Conservation (phyloP, 2,113 vertebrate species). For the Otus sunia region DNA sequence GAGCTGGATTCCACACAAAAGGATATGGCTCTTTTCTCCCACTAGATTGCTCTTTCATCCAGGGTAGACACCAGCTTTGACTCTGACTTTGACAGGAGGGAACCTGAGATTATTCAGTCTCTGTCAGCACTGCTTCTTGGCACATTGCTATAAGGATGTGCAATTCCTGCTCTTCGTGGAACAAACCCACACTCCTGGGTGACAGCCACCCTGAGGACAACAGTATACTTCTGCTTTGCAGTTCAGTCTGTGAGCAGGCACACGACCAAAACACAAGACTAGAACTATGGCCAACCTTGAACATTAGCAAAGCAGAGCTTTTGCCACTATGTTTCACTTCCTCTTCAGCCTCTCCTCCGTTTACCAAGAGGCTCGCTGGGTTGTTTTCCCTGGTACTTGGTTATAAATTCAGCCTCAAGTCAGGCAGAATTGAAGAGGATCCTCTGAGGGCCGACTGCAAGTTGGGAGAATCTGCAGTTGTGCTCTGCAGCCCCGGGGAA, state of each 20-base stretch:
- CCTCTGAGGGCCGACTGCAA: neutral
- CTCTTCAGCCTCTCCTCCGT: neutral
- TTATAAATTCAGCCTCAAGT: neutral
- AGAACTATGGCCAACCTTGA: rapidly evolving
- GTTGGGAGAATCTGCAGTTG: rapidly evolving
- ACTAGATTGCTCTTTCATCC: neutral
- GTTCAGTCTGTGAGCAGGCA: neutral
- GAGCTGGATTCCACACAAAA: neutral
- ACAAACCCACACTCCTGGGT: neutral
- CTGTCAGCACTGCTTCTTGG: neutral
- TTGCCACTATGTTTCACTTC: rapidly evolving
- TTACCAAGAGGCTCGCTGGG: neutral
- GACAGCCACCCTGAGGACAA: neutral
- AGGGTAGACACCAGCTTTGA: neutral
- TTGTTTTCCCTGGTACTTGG: neutral
- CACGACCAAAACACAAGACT: rapidly evolving
- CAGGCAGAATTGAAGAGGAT: neutral
- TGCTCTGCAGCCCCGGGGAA: neutral
- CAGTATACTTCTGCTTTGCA: neutral
- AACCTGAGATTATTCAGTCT: neutral
- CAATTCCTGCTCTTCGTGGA: neutral
- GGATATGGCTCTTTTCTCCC: neutral
- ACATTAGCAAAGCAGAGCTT: neutral
- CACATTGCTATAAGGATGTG: neutral
- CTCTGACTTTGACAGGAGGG: neutral